Evolutionary conservation across 2,888 invertebrate species (phyloP), one percentile per base, ranked within the genome.

Genomic region (Molanna angustata): DNA sequence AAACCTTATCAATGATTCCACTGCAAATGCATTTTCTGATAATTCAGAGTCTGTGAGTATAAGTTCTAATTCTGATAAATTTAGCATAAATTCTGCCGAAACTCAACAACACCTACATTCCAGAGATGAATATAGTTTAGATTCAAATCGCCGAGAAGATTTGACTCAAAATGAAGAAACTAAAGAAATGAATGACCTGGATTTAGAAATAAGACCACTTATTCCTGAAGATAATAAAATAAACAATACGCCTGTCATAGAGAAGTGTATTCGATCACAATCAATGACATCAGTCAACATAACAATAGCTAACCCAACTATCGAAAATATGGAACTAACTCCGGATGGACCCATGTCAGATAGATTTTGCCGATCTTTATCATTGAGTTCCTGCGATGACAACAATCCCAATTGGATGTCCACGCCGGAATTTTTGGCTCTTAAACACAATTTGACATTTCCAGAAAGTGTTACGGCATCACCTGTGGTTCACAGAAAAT

Each of bases 401-500:
- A 85, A 85, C 57, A 82, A 85, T 60, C 86, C 86, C 6, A 83
- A 86, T 61, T 90, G 89, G 89, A 86, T 88, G 82, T 80, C 82
- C 52, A 88, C 89, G 0, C 90, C 90, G 0, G 90, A 90, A 65
- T 79, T 89, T 47, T 67, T 90, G 53, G 90, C 90, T 1, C 76
- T 88, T 55, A 88, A 89, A 65, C 89, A 90, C 64, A 90, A 90
- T 68, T 71, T 90, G 57, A 84, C 83, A 33, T 90, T 90, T 67
- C 90, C 90, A 1, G 90, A 90, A 56, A 89, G 89, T 65, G 84
- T 83, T 9, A 86, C 84, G 43, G 86, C 86, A 32, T 89, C 90
- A 0, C 90, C 90, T 0, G 83, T 88, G 19, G 77, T 85, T 37
- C 80, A 81, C 40, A 79, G 84, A 43, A 80, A 82, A 62, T 73